Conservation (phyloP, 2,888 invertebrate species). For the Chrysodeixis includens region DNA sequence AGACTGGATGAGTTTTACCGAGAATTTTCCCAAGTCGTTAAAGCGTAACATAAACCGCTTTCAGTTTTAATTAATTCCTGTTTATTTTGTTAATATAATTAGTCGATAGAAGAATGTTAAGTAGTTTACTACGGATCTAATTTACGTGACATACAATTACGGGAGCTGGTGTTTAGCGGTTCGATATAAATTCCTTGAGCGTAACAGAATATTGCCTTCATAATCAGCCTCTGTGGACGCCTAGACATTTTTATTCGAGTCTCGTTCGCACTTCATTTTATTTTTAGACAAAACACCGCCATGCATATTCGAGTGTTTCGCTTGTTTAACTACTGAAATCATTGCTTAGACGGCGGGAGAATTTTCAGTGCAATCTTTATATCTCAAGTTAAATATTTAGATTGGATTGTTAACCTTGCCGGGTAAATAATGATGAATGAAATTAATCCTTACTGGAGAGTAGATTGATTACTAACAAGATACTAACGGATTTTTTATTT, state of each 20-base stretch:
- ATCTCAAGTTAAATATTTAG: constrained; percentile 34
- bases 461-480: constrained; percentile 3
- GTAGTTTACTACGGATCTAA: constrained; percentile 60
- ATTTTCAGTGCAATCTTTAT: constrained; percentile 40
- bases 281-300: constrained; percentile 76
- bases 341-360: constrained; percentile 55
- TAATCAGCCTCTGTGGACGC: constrained; percentile 75
- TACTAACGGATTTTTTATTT: not conserved
- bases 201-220: constrained; percentile 80
- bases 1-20: constrained; percentile 30
- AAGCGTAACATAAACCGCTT: constrained; percentile 39
- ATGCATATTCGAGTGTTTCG: constrained; percentile 69
- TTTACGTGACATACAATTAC: constrained; percentile 63
- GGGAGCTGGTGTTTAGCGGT: constrained; percentile 61
- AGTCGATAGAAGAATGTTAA: constrained; percentile 60
- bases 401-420: constrained; percentile 21
- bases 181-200: constrained; percentile 78
- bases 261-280: constrained; percentile 77
- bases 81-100: constrained; percentile 57
- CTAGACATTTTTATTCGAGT: constrained; percentile 72
- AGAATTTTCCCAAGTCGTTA: constrained; percentile 42
- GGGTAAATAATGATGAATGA: not conserved
- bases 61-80: constrained; percentile 43
- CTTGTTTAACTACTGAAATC: constrained; percentile 63
- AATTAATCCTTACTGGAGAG: constrained; percentile 3